Conservation (phyloP, 2,797 vertebrate genomes). For the Sarcoramphus papa region DNA sequence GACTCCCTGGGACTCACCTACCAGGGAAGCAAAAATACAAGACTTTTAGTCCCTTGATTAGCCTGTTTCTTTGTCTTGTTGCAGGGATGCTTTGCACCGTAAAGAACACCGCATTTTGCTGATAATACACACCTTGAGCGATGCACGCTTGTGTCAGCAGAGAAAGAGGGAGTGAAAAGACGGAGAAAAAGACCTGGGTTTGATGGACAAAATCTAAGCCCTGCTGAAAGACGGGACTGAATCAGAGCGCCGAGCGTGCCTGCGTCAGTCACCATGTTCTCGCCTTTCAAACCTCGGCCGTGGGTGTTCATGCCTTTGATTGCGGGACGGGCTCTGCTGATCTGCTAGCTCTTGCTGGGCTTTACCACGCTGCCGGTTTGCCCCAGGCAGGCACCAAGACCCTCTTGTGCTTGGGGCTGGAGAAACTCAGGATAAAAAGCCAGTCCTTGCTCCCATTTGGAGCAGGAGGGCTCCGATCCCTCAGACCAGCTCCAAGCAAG, state of each 20-base stretch:
- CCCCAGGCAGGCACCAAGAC: not conserved
- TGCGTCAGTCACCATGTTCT: constrained; percentile 34
- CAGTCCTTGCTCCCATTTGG: not conserved
- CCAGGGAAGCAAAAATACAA: not conserved
- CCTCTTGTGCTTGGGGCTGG: too few relatives aligned
- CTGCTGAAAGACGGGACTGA: constrained; percentile 19
- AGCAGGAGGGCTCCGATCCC: accelerated
- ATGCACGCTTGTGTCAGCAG: not conserved
- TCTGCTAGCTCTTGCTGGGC: not conserved
- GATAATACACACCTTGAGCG: not conserved
- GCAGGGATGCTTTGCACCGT: not conserved
- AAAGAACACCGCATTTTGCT: not conserved
- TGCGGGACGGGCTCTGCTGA: not conserved
- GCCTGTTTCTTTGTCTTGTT: not conserved
- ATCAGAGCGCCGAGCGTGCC: not conserved
- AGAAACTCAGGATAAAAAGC: not conserved
- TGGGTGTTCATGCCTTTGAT: not conserved
- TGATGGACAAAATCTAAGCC: constrained; percentile 34
- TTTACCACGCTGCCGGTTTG: not conserved
- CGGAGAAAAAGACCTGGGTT: not conserved
- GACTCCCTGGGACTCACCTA: not conserved
- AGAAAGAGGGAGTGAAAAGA: not conserved
- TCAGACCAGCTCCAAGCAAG: not conserved
- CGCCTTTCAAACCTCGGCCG: not conserved
- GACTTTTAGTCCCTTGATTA: not conserved